Conservation (phyloP, 2,113 vertebrate genomes). For the Catharus fuscescens region DNA sequence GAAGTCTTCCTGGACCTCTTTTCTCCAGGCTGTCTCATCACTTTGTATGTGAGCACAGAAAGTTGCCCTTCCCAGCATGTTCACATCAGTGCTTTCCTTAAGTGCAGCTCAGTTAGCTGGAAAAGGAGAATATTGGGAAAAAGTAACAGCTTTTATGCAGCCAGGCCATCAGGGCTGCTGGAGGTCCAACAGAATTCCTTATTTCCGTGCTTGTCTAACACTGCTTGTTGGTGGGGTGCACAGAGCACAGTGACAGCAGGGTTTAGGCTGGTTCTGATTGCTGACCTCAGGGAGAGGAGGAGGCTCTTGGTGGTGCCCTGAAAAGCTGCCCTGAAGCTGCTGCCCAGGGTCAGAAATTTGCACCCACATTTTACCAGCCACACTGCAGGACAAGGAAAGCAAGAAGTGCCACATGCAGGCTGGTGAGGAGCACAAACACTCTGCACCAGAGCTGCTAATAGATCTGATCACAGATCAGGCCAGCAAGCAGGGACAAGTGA, state of each 20-base stretch:
- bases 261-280: neutral
- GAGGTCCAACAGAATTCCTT: neutral
- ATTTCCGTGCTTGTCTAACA: neutral
- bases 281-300: neutral
- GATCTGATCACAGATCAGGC: slow-evolving; percentile 30
- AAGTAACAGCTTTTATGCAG: neutral
- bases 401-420: neutral
- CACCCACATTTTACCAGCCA: neutral
- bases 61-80: neutral
- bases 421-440: neutral
- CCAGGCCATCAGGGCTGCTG: neutral
- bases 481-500: slow-evolving; percentile 65
- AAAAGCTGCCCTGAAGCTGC: neutral
- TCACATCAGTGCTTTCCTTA: neutral
- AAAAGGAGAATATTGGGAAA: neutral
- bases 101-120: neutral
- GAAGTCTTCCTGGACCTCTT: neutral
- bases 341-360: neutral
- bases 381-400: neutral
- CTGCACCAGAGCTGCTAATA: neutral
- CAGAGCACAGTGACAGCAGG: neutral
- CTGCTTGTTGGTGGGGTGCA: neutral
- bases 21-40: neutral
- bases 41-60: neutral
- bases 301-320: neutral